Evolutionary conservation across 2,888 invertebrate genomes (phyloP).

Genomic region (Candidula unifasciata): DNA sequence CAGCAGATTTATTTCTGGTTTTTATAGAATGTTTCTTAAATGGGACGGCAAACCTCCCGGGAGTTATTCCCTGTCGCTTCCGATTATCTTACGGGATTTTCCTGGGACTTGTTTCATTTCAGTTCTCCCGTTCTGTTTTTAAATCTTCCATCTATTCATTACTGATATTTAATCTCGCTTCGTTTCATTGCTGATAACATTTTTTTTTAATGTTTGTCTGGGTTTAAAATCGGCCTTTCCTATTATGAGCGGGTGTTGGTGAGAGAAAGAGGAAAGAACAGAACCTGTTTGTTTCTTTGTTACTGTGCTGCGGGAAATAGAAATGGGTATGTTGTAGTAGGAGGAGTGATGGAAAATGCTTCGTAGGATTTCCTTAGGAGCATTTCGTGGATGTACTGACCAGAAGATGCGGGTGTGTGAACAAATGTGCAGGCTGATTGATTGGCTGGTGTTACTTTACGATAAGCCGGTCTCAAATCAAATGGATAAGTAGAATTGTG

Average conservation of each 20-base stretch:
- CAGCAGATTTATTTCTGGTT: background rate
- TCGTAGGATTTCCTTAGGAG: no score
- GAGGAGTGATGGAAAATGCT: no score
- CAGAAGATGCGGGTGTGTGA: no score
- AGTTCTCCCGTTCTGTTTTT: background rate
- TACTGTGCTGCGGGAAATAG: no score
- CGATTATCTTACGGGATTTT: background rate
- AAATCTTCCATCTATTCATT: slow-evolving; percentile 19
- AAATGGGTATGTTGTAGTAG: no score
- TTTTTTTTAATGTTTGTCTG: background rate
- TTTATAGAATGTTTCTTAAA: background rate
- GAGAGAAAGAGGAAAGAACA: background rate
- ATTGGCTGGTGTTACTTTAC: no score
- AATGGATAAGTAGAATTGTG: no score
- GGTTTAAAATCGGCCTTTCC: background rate
- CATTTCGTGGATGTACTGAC: no score
- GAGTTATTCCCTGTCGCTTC: background rate
- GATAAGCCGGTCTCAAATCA: no score
- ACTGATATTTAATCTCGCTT: slow-evolving; percentile 11
- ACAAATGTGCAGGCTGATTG: no score
- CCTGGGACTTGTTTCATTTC: slow-evolving; percentile 6
- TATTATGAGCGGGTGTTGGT: background rate
- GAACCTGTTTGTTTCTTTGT: no score
- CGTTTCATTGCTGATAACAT: background rate
- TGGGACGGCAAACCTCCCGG: background rate